Percentiles rank a stretch among this genome's conserved stretches.
Conservation (phyloP, 2,888 invertebrate genomes). For the Macaria notata region DNA sequence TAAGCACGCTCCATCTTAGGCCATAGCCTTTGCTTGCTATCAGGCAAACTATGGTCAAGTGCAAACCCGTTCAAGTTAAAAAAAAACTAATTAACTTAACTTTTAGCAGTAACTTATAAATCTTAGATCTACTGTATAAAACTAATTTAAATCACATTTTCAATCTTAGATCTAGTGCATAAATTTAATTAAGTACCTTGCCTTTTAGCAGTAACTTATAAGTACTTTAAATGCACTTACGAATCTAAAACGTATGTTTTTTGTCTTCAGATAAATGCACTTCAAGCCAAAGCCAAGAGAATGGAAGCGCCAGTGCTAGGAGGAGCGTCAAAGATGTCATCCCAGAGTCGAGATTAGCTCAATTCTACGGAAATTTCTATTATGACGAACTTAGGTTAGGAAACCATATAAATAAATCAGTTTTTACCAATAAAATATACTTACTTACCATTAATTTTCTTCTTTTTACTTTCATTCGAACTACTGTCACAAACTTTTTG, state of each 20-base stretch:
- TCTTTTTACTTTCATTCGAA: constrained; percentile 20
- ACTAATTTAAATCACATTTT: too few species aligned
- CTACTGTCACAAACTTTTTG: constrained; percentile 16
- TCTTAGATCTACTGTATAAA: too few species aligned
- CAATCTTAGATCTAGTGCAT: too few species aligned
- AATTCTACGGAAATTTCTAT: constrained; percentile 82
- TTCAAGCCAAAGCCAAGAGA: constrained; percentile 62
- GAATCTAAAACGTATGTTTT: neutral
- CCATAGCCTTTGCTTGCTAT: too few species aligned
- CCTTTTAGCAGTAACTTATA: too few species aligned
- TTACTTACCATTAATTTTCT: constrained; percentile 1
- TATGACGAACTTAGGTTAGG: constrained; percentile 72
- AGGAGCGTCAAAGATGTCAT: constrained; percentile 84
- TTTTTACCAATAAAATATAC: constrained; percentile 20
- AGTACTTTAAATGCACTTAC: too few species aligned
- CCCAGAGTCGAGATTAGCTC: constrained; percentile 84
- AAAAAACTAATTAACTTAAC: too few species aligned
- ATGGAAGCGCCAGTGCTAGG: constrained; percentile 58
- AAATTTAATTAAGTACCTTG: too few species aligned
- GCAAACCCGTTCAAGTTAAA: too few species aligned
- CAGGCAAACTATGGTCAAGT: too few species aligned
- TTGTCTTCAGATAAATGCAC: constrained; percentile 55
- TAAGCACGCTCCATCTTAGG: too few species aligned
- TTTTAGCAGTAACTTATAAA: too few species aligned
- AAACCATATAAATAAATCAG: constrained; percentile 11